Evolutionary conservation across 2,888 invertebrate species (phyloP).

Genomic region (Zaprionus lineosus): DNA sequence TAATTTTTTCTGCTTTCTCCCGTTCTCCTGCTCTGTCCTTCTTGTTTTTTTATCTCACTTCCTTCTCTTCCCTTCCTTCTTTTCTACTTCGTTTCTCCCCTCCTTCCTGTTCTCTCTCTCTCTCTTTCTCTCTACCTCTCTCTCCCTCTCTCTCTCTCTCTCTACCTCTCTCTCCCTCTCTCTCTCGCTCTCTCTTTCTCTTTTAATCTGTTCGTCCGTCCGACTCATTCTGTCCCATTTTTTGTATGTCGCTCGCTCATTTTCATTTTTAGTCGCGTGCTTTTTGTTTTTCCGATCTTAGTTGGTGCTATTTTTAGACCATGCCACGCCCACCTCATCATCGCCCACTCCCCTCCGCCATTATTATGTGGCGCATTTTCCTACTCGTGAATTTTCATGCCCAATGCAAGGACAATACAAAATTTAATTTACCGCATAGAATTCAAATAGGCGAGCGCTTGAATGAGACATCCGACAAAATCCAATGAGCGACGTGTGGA

Average conservation of each 20-base stretch:
- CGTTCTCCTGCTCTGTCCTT: too few relatives aligned
- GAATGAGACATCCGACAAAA: not conserved
- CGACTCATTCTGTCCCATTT: too few relatives aligned
- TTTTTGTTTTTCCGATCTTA: conserved; percentile 19
- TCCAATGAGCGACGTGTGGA: not conserved
- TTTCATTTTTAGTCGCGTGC: conserved; percentile 50
- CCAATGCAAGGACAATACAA: conserved; percentile 58
- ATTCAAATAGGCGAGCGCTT: conserved; percentile 45
- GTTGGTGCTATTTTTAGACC: conserved; percentile 43
- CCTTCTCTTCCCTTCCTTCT: too few relatives aligned
- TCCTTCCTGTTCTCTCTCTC: too few relatives aligned
- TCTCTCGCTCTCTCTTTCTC: too few relatives aligned
- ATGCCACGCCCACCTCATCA: conserved; percentile 13
- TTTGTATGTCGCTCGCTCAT: conserved; percentile 40
- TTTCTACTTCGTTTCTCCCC: too few relatives aligned
- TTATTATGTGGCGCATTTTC: conserved; percentile 42
- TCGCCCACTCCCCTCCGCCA: not conserved
- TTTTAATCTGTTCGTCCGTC: too few relatives aligned
- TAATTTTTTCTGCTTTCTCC: conserved; percentile 4
- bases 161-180: too few relatives aligned
- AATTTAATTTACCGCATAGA: conserved; percentile 70
- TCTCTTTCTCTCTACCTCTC: too few relatives aligned
- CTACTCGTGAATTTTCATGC: conserved; percentile 51
- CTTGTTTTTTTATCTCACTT: too few relatives aligned
- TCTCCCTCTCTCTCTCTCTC: too few relatives aligned